phyloP scores from a whole-genome alignment of 1,140 invertebrate genomes.

The Oncopeltus fasciatus region DNA sequence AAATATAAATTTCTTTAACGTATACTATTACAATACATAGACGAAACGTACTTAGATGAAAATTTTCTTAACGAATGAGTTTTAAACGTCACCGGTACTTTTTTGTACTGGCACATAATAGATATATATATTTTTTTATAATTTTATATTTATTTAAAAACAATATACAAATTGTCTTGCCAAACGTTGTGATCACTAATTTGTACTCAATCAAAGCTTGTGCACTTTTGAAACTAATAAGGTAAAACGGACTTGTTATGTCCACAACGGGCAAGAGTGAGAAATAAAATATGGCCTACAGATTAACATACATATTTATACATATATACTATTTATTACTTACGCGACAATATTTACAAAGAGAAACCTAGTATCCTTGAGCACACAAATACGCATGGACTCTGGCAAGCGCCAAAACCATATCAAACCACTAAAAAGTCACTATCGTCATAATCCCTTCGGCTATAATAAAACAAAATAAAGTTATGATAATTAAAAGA shows the following conservation, averaged over 20 bases:
- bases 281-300: constrained; percentile 14
- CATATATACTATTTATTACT: constrained; percentile 13
- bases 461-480: background rate
- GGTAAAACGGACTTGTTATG: background rate
- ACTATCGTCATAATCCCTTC: background rate
- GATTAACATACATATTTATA: constrained; percentile 7
- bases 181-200: constrained; percentile 10
- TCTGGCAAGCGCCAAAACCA: background rate
- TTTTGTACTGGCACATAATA: background rate
- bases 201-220: constrained; percentile 17
- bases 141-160: background rate
- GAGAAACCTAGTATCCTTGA: constrained; percentile 13
- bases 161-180: constrained; percentile 8
- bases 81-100: background rate
- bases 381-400: constrained; percentile 9
- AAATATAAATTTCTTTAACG: constrained; percentile 8
- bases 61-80: background rate
- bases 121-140: background rate
- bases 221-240: constrained; percentile 10
- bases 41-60: constrained; percentile 6
- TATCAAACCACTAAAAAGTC: constrained; percentile 15
- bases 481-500: background rate
- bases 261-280: constrained; percentile 3
- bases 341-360: constrained; percentile 15
- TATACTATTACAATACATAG: constrained; percentile 10